Conservation (phyloP, 2,113 vertebrate genomes). For the Anas platyrhynchos region DNA sequence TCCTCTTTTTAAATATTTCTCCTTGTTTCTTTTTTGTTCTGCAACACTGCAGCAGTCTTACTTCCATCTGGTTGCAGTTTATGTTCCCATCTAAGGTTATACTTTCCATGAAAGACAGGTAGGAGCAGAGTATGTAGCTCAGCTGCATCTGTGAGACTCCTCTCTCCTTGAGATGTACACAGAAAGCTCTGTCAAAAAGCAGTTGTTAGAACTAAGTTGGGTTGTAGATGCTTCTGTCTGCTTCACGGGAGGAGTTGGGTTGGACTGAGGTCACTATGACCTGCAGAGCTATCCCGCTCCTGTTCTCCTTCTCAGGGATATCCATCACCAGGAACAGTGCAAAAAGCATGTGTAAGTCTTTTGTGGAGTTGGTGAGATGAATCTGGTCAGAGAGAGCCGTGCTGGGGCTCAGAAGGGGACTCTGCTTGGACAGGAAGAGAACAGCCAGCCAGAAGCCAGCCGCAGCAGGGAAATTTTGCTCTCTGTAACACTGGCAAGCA, state of each 20-base stretch:
- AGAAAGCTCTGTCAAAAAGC: background rate
- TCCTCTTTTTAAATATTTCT: conserved; percentile 20
- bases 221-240: background rate
- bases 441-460: accelerated
- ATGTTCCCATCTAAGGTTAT: background rate
- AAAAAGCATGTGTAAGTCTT: accelerated
- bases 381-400: background rate
- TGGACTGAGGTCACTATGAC: background rate
- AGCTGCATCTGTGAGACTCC: background rate
- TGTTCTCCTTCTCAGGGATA: background rate
- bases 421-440: background rate
- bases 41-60: background rate
- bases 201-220: background rate
- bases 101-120: background rate
- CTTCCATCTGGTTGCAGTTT: background rate
- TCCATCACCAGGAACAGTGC: accelerated
- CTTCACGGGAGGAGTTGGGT: background rate
- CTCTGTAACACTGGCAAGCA: background rate
- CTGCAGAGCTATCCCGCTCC: background rate
- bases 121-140: background rate
- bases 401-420: background rate
- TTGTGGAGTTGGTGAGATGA: background rate
- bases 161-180: background rate
- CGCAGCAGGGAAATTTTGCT: background rate
- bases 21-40: background rate